Percentiles rank a stretch among this genome's conserved stretches.
Conservation (phyloP, 1,140 invertebrate species). For the Lucilia cuprina region DNA sequence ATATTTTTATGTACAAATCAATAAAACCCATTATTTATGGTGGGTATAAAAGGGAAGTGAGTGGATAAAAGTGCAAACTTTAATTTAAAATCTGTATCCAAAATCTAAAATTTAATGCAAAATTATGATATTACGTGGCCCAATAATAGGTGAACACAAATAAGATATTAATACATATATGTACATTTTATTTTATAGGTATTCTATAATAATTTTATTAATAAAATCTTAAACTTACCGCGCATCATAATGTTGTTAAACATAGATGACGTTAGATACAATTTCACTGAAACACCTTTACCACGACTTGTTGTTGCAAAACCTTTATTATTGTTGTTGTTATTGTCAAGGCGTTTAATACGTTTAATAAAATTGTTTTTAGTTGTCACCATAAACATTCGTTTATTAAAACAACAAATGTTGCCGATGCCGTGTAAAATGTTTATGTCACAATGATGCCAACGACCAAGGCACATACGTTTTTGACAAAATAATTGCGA, state of each 20-base stretch:
- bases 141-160: neutral
- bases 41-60: no score
- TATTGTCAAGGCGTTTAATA: slow-evolving; percentile 9
- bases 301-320: neutral
- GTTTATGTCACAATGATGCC: neutral
- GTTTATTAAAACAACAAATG: neutral
- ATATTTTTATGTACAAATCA: no score
- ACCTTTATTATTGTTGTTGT: neutral
- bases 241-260: slow-evolving; percentile 50
- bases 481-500: slow-evolving; percentile 2
- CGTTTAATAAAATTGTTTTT: slow-evolving; percentile 37
- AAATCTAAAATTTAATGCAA: no score
- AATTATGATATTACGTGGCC: neutral
- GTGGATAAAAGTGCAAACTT: no score
- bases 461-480: neutral
- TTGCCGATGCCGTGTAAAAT: neutral
- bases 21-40: no score
- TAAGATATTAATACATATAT: neutral
- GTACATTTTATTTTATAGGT: neutral
- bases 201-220: neutral
- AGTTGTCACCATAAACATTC: neutral
- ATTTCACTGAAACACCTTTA: slow-evolving; percentile 40
- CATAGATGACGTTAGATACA: slow-evolving; percentile 44
- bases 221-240: slow-evolving; percentile 46
- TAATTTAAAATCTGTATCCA: no score